Conservation (phyloP, 1,140 invertebrate genomes). For the Trinorchestia longiramus region DNA sequence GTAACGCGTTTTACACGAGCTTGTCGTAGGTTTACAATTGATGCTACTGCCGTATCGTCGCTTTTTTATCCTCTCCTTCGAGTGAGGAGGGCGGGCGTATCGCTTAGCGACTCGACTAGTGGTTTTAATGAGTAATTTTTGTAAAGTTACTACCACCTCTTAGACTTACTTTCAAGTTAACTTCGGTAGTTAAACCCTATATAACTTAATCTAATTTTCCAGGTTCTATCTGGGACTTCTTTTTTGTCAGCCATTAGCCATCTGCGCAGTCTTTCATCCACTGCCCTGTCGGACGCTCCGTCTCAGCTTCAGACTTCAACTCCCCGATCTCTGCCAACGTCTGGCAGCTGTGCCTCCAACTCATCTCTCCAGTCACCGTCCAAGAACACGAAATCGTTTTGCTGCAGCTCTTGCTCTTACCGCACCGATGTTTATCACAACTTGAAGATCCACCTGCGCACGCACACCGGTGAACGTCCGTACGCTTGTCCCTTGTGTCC, state of each 20-base stretch:
- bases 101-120: neutral
- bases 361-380: neutral
- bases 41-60: too few species aligned
- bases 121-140: neutral
- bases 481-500: conserved; percentile 41
- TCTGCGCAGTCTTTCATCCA: neutral
- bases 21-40: too few species aligned
- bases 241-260: conserved; percentile 12
- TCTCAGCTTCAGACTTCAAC: neutral
- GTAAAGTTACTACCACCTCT: too few species aligned
- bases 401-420: neutral
- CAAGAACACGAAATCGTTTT: neutral
- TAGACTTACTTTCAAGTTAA: neutral
- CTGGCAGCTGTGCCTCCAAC: neutral
- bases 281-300: neutral
- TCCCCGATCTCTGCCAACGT: neutral
- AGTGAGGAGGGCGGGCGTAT: too few species aligned
- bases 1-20: too few species aligned
- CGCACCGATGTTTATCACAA: conserved; percentile 33
- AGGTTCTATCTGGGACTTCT: conserved; percentile 11
- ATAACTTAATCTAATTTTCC: neutral
- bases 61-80: too few species aligned
- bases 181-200: neutral
- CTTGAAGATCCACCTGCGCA: conserved; percentile 55
- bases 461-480: conserved; percentile 48